Percentiles rank a stretch among this genome's conserved stretches.
Evolutionary conservation across 2,113 vertebrate genomes (phyloP).

Genomic region (Tetrax tetrax): DNA sequence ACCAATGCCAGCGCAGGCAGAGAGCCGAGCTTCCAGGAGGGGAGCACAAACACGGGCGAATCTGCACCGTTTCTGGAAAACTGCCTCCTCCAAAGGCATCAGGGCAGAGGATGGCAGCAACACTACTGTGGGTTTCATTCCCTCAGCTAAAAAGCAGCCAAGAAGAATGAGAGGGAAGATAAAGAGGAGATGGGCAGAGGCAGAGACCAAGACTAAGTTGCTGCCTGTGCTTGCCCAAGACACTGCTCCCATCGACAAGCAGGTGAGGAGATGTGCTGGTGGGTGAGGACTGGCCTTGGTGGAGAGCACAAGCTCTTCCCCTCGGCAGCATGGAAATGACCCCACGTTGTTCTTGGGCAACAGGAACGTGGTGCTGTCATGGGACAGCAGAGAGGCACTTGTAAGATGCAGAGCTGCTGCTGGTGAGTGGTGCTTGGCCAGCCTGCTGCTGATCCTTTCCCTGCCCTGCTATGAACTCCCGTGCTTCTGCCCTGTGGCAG

Average conservation of each 20-base stretch:
- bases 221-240: not conserved
- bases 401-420: not conserved
- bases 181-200: not conserved
- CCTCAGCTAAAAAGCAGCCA: not conserved
- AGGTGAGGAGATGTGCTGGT: not conserved
- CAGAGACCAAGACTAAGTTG: not conserved
- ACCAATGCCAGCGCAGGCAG: not conserved
- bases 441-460: accelerated
- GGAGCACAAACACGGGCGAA: not conserved
- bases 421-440: accelerated
- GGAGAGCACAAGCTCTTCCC: not conserved
- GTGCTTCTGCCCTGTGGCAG: accelerated
- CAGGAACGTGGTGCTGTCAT: not conserved
- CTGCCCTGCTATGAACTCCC: not conserved
- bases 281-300: not conserved
- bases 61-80: not conserved
- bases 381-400: not conserved
- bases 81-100: not conserved
- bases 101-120: not conserved
- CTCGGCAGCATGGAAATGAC: not conserved
- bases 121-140: not conserved
- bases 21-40: not conserved
- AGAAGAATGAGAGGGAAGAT: not conserved
- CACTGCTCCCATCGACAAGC: not conserved
- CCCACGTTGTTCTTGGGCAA: not conserved